phyloP scores from a whole-genome alignment of 2,797 vertebrate species.

The Pantherophis alleghaniensis region DNA sequence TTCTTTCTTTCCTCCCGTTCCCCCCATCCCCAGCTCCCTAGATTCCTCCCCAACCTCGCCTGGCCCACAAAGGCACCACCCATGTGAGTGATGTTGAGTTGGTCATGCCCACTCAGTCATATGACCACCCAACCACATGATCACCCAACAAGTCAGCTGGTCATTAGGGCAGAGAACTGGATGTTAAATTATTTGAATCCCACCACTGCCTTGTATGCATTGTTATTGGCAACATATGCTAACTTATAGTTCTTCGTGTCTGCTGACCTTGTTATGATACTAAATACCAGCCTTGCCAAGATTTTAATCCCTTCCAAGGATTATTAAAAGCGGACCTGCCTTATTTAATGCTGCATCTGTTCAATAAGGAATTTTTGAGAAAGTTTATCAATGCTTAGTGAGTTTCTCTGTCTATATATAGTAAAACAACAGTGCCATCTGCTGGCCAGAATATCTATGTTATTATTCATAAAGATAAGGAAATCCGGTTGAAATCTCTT shows the following conservation, averaged over 20 bases:
- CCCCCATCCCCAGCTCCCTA: no score
- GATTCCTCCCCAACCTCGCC: no score
- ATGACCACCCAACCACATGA: no score
- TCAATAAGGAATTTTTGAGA: background rate
- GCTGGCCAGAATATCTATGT: constrained; percentile 44
- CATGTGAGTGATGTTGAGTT: no score
- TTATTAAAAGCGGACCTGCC: background rate
- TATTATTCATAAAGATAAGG: background rate
- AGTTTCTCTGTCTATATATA: no score
- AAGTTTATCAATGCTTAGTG: background rate
- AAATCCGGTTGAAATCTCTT: background rate
- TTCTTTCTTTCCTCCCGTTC: no score
- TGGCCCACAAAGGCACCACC: no score
- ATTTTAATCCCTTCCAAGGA: background rate
- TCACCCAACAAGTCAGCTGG: no score
- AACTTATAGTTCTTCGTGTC: background rate
- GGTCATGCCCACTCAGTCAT: no score
- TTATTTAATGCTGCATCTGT: background rate
- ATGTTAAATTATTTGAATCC: no score
- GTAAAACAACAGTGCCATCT: constrained; percentile 70
- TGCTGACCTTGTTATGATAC: background rate
- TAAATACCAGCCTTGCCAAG: background rate
- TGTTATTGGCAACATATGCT: background rate
- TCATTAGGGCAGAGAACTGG: no score
- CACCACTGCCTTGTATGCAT: background rate